Base-by-base conservation (phyloP, 2,888 invertebrate species). In the Rhagonycha fulva region DNA sequence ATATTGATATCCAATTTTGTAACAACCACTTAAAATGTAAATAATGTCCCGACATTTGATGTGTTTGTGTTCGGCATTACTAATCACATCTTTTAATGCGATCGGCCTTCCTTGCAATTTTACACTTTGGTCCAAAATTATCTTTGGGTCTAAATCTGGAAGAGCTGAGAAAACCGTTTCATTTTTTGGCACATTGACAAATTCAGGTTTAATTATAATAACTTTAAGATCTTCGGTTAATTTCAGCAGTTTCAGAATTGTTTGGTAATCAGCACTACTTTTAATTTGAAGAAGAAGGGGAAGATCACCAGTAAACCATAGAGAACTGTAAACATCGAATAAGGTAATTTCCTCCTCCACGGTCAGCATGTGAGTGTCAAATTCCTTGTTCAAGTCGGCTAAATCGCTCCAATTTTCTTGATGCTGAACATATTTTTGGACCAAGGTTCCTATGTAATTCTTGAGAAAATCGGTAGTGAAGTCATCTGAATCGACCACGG, bases 261-360 rank as follows among this genome's bases (percentile, higher is more conserved):
- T 30, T 14, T 67, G 19, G 28, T 60, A 66, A 14, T 70, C 28
- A 5, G 32, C 14, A 14, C 12, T 60, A 10, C 11, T 61, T 9
- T 70, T 12, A 3, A 28, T 24, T 70, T 63, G 14, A 12, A 74
- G 26, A 11, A 74, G 28, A n/a, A 74, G 26, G 1, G 74, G 67
- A 11, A 74, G 9, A 19, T 70, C 14, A 3, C 67, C 60, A 3
- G 60, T 60, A 5, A 70, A 70, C 74, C 74, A 74, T 2, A 74
- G 24, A 14, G 47, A 62, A 14, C 24, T 66, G 14, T 74, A 74
- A 9, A 74, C 10, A 7, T 70, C 67, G 0, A 74, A 67, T 10
- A 63, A 28, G 0, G 67, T 69, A 23, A 67, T 47, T 4, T 28
- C 61, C 10, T 68, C 68, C 11, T 30, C 19, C 3, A 19, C 10